Percentiles rank a stretch among this genome's conserved stretches.
phyloP scores from a whole-genome alignment of 1,140 invertebrate species.

The Apolygus lucorum region DNA sequence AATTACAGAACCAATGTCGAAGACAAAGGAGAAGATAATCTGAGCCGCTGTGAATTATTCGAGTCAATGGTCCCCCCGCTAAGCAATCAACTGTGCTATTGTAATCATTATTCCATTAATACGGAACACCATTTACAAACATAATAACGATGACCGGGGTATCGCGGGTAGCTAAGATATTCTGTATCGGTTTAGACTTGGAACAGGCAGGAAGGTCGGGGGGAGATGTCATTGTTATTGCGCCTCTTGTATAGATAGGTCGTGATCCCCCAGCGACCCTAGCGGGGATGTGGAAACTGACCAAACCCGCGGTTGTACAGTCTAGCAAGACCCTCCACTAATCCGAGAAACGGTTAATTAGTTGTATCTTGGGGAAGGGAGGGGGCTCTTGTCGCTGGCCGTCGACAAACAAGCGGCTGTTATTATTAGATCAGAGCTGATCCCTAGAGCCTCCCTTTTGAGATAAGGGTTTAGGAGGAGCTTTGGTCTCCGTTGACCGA shows the following conservation, averaged over 20 bases:
- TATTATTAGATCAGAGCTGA: not conserved
- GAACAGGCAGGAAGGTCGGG: too few relatives aligned
- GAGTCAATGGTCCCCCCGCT: constrained; percentile 6
- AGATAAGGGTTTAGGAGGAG: not conserved
- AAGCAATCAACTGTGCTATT: not conserved
- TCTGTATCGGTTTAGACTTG: not conserved
- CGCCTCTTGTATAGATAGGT: not conserved
- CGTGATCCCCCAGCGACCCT: not conserved
- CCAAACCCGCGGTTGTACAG: not conserved
- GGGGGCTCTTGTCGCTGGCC: not conserved
- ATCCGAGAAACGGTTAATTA: not conserved
- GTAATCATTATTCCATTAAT: not conserved
- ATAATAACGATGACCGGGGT: not conserved
- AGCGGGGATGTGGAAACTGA: not conserved
- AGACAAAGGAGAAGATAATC: too few relatives aligned
- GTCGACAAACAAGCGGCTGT: not conserved
- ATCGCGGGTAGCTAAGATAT: not conserved
- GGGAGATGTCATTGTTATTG: not conserved
- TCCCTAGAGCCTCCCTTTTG: not conserved
- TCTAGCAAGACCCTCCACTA: too few relatives aligned
- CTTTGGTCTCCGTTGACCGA: too few relatives aligned
- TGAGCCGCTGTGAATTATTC: too few relatives aligned
- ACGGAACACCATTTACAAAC: not conserved
- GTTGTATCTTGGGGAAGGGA: not conserved
- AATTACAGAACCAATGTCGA: too few relatives aligned